A percentile compares a stretch with the other conserved stretches of the same genome.
These are phyloP conservation scores for Lepidochrysops patricia DNA, from an alignment of 2,888 invertebrate genomes.

Conservation along the genomic window DNA sequence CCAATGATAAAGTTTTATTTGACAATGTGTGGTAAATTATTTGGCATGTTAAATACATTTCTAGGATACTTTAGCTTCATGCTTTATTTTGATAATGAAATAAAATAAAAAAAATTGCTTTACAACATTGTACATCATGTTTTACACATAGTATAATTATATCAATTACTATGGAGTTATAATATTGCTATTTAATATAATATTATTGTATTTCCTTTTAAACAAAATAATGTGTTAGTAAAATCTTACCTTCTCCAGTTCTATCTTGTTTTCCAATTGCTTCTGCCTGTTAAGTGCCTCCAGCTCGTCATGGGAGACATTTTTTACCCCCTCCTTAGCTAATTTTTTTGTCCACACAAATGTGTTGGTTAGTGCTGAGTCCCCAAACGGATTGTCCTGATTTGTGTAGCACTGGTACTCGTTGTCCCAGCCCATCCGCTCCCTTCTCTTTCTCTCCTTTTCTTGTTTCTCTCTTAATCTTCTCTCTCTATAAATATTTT, in stretches of 20 bases:
- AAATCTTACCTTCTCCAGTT: conserved; percentile 86
- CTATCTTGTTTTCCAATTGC: conserved; percentile 92
- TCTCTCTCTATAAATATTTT: conserved; percentile 63
- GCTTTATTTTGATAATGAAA: too few species aligned
- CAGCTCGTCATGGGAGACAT: conserved; percentile 84
- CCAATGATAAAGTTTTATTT: too few species aligned
- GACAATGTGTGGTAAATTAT: too few species aligned
- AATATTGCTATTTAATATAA: too few species aligned
- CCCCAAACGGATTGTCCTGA: conserved; percentile 98
- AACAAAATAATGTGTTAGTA: background rate
- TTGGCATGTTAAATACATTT: too few species aligned
- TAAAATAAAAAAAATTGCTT: too few species aligned
- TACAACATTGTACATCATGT: too few species aligned
- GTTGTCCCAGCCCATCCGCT: conserved; percentile 97
- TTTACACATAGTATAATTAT: too few species aligned
- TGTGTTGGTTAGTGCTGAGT: conserved; percentile 93
- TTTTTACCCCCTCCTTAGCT: conserved; percentile 91
- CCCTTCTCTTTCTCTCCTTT: conserved; percentile 89
- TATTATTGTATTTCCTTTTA: too few species aligned
- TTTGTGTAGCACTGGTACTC: conserved; percentile 98
- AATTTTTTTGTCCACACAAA: conserved; percentile 98
- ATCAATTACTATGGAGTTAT: too few species aligned
- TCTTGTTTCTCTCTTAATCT: conserved; percentile 92
- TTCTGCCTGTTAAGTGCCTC: conserved; percentile 89
- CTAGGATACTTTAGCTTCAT: too few species aligned